Percentiles rank a stretch among this genome's conserved stretches.
Evolutionary conservation across 2,113 vertebrate species (phyloP).

Genomic region (Ctenodactylus gundi): DNA sequence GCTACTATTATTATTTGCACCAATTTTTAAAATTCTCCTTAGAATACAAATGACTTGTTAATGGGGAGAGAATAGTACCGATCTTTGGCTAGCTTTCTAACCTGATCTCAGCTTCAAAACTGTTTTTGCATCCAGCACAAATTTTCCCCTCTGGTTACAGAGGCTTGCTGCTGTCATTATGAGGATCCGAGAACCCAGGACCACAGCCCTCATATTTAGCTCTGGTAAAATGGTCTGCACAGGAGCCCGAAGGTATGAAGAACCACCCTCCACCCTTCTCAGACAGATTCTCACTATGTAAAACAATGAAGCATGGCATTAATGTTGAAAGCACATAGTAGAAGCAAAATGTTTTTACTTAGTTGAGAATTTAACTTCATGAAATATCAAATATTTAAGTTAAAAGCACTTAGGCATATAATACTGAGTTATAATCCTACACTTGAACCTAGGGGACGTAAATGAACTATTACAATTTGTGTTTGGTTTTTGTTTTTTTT

Average conservation of each 20-base stretch:
- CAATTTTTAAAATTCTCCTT: not conserved
- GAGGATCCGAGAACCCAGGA: slow-evolving; percentile 96
- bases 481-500: not conserved
- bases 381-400: not conserved
- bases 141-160: slow-evolving; percentile 80
- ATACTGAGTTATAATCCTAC: not conserved
- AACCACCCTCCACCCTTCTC: no score
- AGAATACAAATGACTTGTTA: not conserved
- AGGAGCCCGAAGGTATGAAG: slow-evolving; percentile 94
- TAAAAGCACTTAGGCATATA: not conserved
- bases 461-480: not conserved
- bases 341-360: not conserved
- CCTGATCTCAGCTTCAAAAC: not conserved
- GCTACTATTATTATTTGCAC: not conserved
- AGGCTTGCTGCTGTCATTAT: slow-evolving; percentile 98
- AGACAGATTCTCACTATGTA: not conserved
- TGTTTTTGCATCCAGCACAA: not conserved
- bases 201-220: slow-evolving; percentile 97
- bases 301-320: not conserved
- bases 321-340: not conserved
- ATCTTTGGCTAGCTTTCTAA: not conserved
- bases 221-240: slow-evolving; percentile 99
- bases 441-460: not conserved
- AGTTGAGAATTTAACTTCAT: not conserved
- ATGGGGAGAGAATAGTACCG: not conserved